Evolutionary conservation across 2,797 vertebrate species (phyloP).

Genomic region (Jordanella pulchra): DNA sequence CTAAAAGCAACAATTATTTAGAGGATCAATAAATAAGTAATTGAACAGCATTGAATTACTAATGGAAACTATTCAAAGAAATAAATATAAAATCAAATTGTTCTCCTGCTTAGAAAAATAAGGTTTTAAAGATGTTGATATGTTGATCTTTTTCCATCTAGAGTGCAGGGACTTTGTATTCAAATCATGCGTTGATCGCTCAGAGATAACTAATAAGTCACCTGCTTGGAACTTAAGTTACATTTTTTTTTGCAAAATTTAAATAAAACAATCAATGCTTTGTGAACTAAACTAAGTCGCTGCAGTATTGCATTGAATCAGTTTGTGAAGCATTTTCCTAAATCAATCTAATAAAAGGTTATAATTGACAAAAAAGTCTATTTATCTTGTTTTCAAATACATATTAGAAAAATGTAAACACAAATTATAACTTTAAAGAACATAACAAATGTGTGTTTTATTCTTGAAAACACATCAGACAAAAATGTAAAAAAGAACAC

Average conservation of each 20-base stretch:
- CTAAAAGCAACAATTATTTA: background rate
- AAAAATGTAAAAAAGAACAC: no score
- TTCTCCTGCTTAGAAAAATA: constrained; percentile 20
- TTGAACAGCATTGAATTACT: background rate
- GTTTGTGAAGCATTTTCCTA: background rate
- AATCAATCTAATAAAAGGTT: background rate
- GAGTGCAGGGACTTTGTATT: constrained; percentile 58
- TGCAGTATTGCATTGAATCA: background rate
- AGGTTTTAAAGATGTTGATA: constrained; percentile 38
- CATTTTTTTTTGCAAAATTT: no score
- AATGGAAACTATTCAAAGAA: background rate
- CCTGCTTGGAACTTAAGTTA: constrained; percentile 22
- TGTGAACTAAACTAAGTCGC: background rate
- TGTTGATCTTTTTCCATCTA: constrained; percentile 39
- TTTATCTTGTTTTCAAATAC: background rate
- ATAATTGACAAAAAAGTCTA: background rate
- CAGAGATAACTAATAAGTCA: constrained; percentile 31
- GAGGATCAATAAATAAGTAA: constrained; percentile 1
- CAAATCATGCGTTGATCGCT: constrained; percentile 52
- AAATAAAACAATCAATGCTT: no score
- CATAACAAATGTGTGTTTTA: background rate
- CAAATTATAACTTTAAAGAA: background rate
- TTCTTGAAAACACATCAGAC: background rate
- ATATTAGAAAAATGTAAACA: background rate
- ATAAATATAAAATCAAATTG: background rate